Evolutionary conservation across 2,797 vertebrate species (phyloP), one percentile per base, ranked within the genome.

Genomic region (Threskiornis aethiopicus): DNA sequence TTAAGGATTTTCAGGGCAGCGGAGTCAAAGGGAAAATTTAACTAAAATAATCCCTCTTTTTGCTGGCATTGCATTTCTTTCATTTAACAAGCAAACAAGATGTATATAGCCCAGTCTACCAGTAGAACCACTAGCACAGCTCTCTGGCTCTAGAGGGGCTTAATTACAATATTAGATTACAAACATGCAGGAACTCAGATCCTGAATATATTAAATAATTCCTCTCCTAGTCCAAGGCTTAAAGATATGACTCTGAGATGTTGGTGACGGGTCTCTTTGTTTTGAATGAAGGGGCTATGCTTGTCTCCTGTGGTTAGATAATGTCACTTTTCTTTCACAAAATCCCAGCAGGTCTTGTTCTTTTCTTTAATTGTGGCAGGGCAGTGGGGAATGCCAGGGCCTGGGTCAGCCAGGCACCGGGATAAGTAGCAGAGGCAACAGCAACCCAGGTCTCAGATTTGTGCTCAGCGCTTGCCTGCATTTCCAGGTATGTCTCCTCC

Each of bases 381-480:
- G 28, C 9, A 51, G 9, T 14, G 49, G 22, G 31, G 14, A 94
- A 37, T 41, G 9, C 8, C 51, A 31, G 67, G 17, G 35, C 6
- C 42, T 51, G 39, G 55, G 24, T 46, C 59, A 55, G 20, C 5
- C 35, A 47, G 62, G 39, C 44, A 87, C 64, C 0, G 3, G 71
- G 22, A 25, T 0, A 1, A 69, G 51, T 16, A 75, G 28, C 4
- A 2, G 42, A 65, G 21, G 13, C 0, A 1, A 9, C 6, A 71
- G 61, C 29, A 76, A 10, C 26, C 17, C 10, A 10, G 59, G 11
- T 51, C 47, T 75, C 3, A 12, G 16, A 18, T 82, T 61, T 73
- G 46, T 2, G 14, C 47, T 84, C n/a, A 16, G 13, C 1, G 3
- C 25, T 49, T 57, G 6, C 29, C n/a, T 86, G 33, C 49, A 11